Evolutionary conservation across 1,140 invertebrate genomes (phyloP), one percentile per base, ranked within the genome.

Genomic region (Aphelinus atriplicis): DNA sequence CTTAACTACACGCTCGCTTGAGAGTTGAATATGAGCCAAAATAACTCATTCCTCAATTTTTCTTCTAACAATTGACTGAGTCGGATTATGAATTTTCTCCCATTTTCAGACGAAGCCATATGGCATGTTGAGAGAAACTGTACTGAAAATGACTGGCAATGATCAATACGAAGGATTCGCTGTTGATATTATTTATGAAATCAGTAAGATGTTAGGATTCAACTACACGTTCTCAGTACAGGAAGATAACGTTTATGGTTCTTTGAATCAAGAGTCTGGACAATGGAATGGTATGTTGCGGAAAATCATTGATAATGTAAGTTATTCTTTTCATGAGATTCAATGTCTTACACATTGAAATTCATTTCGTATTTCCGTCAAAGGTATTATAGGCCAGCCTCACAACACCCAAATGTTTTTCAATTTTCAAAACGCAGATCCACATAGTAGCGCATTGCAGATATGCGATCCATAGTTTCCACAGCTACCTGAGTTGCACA

Each of bases 241-340:
- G 82, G 88, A 89, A 53, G 94, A 95, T 84, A 91, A 91, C 63
- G 89, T 89, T 55, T 96, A 96, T 85, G 96, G 96, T 7, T 89
- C 87, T 7, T 86, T 88, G 2, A 89, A 94, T 81, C 83, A 88
- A 42, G 86, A 85, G 50, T 93, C 90, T 0, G 89, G 89, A 4
- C 88, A 93, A 82, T 98, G 96, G 96, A 93, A 93, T 81, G 97
- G 96, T 79, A 96, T 98, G 93, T 91, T 98, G 47, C 89, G 92
- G 63, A 92, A 95, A 84, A 91, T 98, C 53, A 92, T 95, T 48
- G 90, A 92, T 77, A 91, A 91, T 60, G 94, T 95, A 88, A 89
- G 89, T 88, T 57, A 1, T 53, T 53, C 51, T 26, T 26, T 26
- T 26, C 26, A 26, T 26, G 26, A 26, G 26, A 26, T 26, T 26